Evolutionary conservation across 2,797 vertebrate genomes (phyloP), one percentile per base, ranked within the genome.

Genomic region (Rallus crepitans): DNA sequence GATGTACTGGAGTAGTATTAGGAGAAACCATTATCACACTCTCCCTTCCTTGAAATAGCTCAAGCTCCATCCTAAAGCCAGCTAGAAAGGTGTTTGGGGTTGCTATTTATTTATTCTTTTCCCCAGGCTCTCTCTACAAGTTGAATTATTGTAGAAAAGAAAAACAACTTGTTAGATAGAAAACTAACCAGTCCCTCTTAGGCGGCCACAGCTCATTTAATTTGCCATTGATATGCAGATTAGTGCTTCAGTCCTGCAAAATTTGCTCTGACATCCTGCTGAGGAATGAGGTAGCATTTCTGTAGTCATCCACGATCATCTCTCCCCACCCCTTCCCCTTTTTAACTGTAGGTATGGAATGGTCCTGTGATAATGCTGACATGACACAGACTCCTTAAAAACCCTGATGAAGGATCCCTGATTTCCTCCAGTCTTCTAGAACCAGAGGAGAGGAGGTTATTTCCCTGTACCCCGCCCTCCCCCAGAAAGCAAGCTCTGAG

Each of bases 71-170:
- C 55, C 56, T 56, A 50, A 47, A 55, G 70, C 56, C 64, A 72
- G 50, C 35, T 33, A 45, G 31, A 59, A 11, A n/a, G 19, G 25
- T 52, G 50, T 28, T 52, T 52, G 50, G 47, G 50, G 25, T 19
- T 59, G 48, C 12, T 50, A 14, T 25, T 27, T 50, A 14, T 50
- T 28, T 17, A 13, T n/a, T 6, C 48, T 1, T 1, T 1, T 0
- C 8, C 27, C 11, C 13, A 16, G 7, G 18, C 24, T 79, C 33
- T n/a, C 37, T 24, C 78, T 77, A 30, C 59, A 60, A 55, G 31
- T 15, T 61, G 35, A 84, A 52, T 87, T 50, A 16, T 57, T 76
- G 24, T 15, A 72, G 70, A 39, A 81, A 79, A 76, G 33, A 48
- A 66, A 73, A 86, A 1, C 60, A 66, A 14, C 24, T 28, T 28